phyloP scores from a whole-genome alignment of 1,140 invertebrate species.

The Tribolium castaneum region DNA sequence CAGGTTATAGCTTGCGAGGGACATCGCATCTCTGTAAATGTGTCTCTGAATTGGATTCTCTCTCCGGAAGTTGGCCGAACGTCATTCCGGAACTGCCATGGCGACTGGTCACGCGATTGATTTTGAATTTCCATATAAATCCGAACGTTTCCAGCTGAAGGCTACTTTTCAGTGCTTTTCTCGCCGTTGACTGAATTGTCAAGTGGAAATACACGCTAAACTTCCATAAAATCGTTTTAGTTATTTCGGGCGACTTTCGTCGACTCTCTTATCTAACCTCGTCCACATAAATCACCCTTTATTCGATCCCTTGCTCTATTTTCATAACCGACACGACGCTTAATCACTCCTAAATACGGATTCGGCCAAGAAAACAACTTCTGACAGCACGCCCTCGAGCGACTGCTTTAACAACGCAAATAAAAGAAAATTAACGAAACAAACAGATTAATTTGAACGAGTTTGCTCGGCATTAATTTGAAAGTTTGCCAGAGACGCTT shows the following conservation, averaged over 20 bases:
- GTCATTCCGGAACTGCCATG: slow-evolving; percentile 51
- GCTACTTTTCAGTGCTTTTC: slow-evolving; percentile 50
- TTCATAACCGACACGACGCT: slow-evolving; percentile 14
- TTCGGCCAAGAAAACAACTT: slow-evolving; percentile 2
- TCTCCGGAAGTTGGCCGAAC: slow-evolving; percentile 46
- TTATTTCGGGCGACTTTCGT: slow-evolving; percentile 22
- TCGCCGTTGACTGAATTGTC: slow-evolving; percentile 46
- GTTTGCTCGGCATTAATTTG: slow-evolving; percentile 29
- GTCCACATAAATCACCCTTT: slow-evolving; percentile 26
- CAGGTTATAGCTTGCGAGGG: not conserved
- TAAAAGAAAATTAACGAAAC: slow-evolving; percentile 35
- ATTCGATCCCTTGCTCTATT: slow-evolving; percentile 17
- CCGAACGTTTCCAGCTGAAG: slow-evolving; percentile 51
- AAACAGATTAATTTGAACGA: slow-evolving; percentile 28
- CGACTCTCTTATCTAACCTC: slow-evolving; percentile 37
- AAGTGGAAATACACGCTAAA: slow-evolving; percentile 43
- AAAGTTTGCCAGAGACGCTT: slow-evolving; percentile 21
- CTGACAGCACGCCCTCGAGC: not conserved
- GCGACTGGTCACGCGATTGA: slow-evolving; percentile 56
- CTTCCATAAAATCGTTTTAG: slow-evolving; percentile 44
- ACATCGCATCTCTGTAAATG: slow-evolving; percentile 33
- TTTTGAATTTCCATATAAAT: slow-evolving; percentile 61
- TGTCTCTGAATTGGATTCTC: slow-evolving; percentile 37
- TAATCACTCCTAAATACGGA: not conserved
- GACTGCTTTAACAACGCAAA: slow-evolving; percentile 6